Percentiles rank a stretch among this genome's conserved stretches.
Evolutionary conservation across 1,140 invertebrate species (phyloP).

Genomic region (Oreohelix idahoensis): DNA sequence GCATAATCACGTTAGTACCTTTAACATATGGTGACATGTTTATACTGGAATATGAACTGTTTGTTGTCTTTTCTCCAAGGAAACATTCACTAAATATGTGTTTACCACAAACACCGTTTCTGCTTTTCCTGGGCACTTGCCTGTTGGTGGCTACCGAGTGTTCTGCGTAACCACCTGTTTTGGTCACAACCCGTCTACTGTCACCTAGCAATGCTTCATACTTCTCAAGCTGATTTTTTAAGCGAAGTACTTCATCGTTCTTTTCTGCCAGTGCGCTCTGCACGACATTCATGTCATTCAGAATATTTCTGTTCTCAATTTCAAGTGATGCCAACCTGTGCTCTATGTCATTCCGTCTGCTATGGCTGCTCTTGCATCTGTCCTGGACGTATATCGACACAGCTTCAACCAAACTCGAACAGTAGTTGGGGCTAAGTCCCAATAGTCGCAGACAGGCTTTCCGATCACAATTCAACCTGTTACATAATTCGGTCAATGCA

Average conservation of each 20-base stretch:
- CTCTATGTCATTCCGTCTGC: neutral
- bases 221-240: neutral
- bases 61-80: neutral
- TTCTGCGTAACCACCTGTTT: constrained; percentile 20
- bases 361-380: neutral
- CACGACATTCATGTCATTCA: neutral
- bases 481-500: neutral
- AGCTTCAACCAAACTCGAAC: neutral
- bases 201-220: neutral
- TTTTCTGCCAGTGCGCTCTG: neutral
- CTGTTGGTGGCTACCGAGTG: neutral
- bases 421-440: neutral
- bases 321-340: constrained; percentile 40
- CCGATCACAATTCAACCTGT: neutral
- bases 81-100: neutral
- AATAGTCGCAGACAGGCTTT: neutral
- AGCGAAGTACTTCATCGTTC: neutral
- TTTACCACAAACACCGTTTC: neutral
- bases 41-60: neutral
- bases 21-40: too few species aligned
- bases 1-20: too few species aligned
- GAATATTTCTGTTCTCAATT: constrained; percentile 29
- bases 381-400: neutral
- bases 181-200: neutral
- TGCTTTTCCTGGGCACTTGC: neutral